Evolutionary conservation across 2,113 vertebrate genomes (phyloP).

Genomic region (Hassar affinis): DNA sequence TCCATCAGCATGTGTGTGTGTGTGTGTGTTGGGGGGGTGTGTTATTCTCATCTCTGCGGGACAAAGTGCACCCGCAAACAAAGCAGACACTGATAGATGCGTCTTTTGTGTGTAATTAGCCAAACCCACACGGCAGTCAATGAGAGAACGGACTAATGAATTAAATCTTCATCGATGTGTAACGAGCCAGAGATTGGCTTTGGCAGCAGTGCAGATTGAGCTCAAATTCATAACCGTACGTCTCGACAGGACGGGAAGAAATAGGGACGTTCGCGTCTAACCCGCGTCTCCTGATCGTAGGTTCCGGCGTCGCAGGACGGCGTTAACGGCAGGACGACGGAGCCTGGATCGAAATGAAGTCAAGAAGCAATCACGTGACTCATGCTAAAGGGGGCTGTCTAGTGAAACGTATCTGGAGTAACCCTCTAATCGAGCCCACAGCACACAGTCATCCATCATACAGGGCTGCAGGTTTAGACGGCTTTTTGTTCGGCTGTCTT

Average conservation of each 20-base stretch:
- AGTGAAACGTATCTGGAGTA: no score
- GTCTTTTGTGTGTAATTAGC: constrained; percentile 66
- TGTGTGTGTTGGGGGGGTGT: constrained; percentile 48
- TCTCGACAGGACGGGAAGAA: background rate
- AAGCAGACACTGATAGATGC: constrained; percentile 64
- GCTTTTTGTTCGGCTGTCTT: background rate
- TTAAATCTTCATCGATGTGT: constrained; percentile 63
- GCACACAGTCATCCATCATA: no score
- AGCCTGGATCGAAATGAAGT: no score
- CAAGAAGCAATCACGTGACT: no score
- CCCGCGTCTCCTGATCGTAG: background rate
- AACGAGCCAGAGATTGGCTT: constrained; percentile 53
- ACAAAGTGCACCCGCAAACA: constrained; percentile 60
- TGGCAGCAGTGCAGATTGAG: constrained; percentile 40
- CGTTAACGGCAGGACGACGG: no score
- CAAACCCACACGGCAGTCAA: constrained; percentile 64
- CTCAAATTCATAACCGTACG: constrained; percentile 24
- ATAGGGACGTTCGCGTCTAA: background rate
- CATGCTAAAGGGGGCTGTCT: no score
- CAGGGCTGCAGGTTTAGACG: background rate
- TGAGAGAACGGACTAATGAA: constrained; percentile 60
- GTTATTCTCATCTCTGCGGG: constrained; percentile 57
- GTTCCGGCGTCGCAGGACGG: no score
- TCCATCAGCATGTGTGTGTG: constrained; percentile 51
- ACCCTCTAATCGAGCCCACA: no score